These are phyloP conservation scores for Drosophila biarmipes DNA, from an alignment of 1,140 invertebrate genomes.

Conservation along the genomic window DNA sequence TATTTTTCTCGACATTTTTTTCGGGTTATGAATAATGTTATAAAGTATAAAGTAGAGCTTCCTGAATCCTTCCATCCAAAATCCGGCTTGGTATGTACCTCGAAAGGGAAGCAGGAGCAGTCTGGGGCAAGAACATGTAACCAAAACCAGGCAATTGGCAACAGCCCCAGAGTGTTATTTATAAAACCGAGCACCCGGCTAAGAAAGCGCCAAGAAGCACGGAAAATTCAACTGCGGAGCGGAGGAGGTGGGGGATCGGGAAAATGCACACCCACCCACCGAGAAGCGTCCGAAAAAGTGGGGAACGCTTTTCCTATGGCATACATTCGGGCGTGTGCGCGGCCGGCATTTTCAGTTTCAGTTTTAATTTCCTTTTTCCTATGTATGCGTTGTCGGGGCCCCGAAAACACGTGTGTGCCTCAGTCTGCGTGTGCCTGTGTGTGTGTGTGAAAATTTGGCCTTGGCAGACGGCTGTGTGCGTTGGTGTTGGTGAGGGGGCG, in stretches of 20 bases:
- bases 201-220: constrained; percentile 49
- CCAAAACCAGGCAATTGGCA: constrained; percentile 74
- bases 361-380: constrained; percentile 84
- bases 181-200: constrained; percentile 78
- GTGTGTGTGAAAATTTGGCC: constrained; percentile 77
- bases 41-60: constrained; percentile 35
- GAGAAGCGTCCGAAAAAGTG: constrained; percentile 20
- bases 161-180: constrained; percentile 79
- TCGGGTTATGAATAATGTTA: constrained; percentile 36
- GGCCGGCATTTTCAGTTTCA: constrained; percentile 82
- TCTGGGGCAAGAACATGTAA: constrained; percentile 41
- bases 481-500: constrained; percentile 5
- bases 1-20: constrained; percentile 6
- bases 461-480: constrained; percentile 63
- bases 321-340: constrained; percentile 72
- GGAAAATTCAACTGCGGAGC: constrained; percentile 5
- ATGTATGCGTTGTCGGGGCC: constrained; percentile 68
- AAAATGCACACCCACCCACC: constrained; percentile 19
- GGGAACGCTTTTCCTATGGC: constrained; percentile 61
- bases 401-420: constrained; percentile 56
- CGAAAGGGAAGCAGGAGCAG: constrained; percentile 48
- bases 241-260: constrained; percentile 15
- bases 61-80: constrained; percentile 14
- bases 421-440: constrained; percentile 20
- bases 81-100: background rate